A percentile compares a stretch with the other conserved stretches of the same genome.
Conservation (phyloP, 2,888 invertebrate genomes). For the Cecidostiba fungosa region DNA sequence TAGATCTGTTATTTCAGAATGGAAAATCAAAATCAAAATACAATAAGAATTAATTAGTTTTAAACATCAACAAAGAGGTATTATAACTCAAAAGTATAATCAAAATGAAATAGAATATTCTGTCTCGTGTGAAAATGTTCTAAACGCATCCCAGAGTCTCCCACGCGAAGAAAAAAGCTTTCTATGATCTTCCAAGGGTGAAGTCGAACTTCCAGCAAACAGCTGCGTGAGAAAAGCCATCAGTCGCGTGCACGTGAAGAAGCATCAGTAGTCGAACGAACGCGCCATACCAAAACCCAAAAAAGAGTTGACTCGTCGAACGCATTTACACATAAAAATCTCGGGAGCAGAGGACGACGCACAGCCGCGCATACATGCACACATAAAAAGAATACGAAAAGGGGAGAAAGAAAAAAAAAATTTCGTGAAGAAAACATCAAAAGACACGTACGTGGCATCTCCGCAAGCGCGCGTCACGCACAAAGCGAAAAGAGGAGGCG, state of each 20-base stretch:
- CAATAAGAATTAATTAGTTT: no score
- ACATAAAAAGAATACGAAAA: slow-evolving; percentile 5
- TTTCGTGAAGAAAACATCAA: slow-evolving; percentile 27
- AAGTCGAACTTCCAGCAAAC: slow-evolving; percentile 27
- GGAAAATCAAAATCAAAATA: no score
- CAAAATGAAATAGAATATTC: slow-evolving; percentile 3
- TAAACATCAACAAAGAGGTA: neutral
- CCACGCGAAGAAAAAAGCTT: slow-evolving; percentile 9
- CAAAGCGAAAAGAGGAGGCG: slow-evolving; percentile 53
- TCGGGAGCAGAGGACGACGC: neutral
- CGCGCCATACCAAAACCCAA: neutral
- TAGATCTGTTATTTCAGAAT: no score
- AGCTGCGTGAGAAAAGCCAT: slow-evolving; percentile 16
- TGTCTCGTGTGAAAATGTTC: neutral
- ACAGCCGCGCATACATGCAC: neutral
- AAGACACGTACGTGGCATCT: slow-evolving; percentile 28
- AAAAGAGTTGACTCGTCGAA: neutral
- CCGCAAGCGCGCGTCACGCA: neutral
- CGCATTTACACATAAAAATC: slow-evolving; percentile 3
- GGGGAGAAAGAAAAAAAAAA: neutral
- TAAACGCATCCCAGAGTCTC: neutral
- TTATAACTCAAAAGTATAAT: neutral
- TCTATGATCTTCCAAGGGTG: slow-evolving; percentile 35
- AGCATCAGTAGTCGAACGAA: neutral
- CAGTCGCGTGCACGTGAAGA: neutral